Base-by-base conservation (phyloP, 2,888 invertebrate species). In the Choreutis nemorana region DNA sequence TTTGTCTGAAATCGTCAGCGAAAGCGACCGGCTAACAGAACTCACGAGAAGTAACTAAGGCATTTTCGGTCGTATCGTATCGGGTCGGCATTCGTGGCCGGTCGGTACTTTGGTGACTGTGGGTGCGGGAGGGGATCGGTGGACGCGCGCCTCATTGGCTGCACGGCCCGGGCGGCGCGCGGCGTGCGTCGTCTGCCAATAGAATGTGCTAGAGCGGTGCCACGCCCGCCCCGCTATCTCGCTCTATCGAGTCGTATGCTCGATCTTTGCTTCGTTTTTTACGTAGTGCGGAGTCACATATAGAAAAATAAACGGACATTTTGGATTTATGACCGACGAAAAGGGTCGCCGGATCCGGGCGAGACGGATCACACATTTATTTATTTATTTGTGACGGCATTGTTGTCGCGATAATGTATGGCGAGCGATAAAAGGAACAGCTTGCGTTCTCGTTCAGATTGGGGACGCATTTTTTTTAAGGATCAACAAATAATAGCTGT, bases 301-400 rank as follows among this genome's bases (percentile, higher is more conserved):
- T 73, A 67, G 67, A 73, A 71, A 71, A 77, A 73, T 70, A 70
- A 77, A 72, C 75, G 71, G 77, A 77, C 77, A 78, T 77, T 75
- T 75, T 77, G 77, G 62, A 71, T 70, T n/a, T 64, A 66, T 61
- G 62, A 55, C 52, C 51, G 41, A 34, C 33, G 51, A 24, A 27
- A 63, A 70, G 78, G 75, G 77, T 68, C 72, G 59, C 53, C 62
- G 62, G 67, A 64, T 67, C 56, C 71, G 71, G 71, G 70, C 58
- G 52, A 53, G 53, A 51, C 47, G 40, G 26, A 16, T 26, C 45
- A 44, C 50, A 50, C 57, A 47, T 64, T 68, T 73, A 75, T 73
- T 73, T 73, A 71, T 73, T 71, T n/a, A n/a, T n/a, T n/a, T n/a
- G 59, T 62, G 56, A 50, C 42, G 45, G 53, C 53, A 50, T 61